Percentiles rank a stretch among this genome's conserved stretches.
These are phyloP conservation scores for Incurvaria masculella DNA, from an alignment of 2,888 invertebrate species.

Conservation along the genomic window DNA sequence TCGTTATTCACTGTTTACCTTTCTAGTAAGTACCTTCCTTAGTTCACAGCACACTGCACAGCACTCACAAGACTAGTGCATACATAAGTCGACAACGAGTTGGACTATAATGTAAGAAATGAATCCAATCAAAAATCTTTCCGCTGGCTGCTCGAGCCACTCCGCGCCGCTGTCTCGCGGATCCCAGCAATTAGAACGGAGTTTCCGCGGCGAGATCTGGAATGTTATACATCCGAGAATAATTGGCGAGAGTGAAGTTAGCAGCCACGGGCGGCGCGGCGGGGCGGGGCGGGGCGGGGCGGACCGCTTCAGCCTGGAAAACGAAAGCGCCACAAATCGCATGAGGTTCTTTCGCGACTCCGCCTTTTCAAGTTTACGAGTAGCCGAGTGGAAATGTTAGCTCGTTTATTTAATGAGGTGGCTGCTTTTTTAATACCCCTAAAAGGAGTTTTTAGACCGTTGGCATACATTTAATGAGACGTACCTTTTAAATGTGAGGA, in stretches of 20 bases:
- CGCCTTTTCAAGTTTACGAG: slow-evolving; percentile 20
- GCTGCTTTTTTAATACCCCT: slow-evolving; percentile 26
- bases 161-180: too few relatives aligned
- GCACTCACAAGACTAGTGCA: too few relatives aligned
- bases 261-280: not conserved
- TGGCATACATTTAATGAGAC: slow-evolving; percentile 1
- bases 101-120: too few relatives aligned
- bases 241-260: not conserved
- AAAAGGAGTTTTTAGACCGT: slow-evolving; percentile 19
- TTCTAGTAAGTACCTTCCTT: too few relatives aligned
- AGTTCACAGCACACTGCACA: too few relatives aligned
- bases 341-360: slow-evolving; percentile 9
- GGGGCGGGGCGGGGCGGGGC: not conserved
- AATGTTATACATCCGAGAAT: not conserved
- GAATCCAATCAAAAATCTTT: too few relatives aligned
- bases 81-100: too few relatives aligned
- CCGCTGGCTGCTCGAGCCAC: too few relatives aligned
- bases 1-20: too few relatives aligned
- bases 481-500: slow-evolving; percentile 9
- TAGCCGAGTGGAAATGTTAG: slow-evolving; percentile 24
- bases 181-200: not conserved
- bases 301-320: not conserved
- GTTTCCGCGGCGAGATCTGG: not conserved
- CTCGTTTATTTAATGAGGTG: slow-evolving; percentile 34
- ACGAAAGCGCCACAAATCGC: not conserved